Evolutionary conservation across 2,113 vertebrate genomes (phyloP).

Genomic region (Anhinga rufa): DNA sequence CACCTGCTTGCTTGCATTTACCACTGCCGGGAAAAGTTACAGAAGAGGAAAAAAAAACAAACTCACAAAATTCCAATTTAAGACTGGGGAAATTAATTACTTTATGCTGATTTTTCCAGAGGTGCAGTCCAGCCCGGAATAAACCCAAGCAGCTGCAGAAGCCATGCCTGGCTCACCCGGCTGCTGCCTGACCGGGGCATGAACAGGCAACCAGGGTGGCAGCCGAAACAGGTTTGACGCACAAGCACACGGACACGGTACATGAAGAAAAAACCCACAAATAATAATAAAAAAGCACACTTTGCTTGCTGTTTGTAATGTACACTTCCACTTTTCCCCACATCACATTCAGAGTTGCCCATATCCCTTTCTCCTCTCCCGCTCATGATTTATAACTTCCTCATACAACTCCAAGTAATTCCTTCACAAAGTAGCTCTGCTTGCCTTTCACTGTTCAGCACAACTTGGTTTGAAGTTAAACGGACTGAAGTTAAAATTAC

Average conservation of each 20-base stretch:
- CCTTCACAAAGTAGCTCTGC: background rate
- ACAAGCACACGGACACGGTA: background rate
- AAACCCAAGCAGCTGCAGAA: background rate
- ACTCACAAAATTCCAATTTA: background rate
- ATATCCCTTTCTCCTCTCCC: background rate
- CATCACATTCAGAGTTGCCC: background rate
- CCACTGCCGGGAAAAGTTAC: background rate
- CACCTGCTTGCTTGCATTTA: background rate
- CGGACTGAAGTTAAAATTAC: background rate
- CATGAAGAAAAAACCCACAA: background rate
- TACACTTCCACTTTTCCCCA: background rate
- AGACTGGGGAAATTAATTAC: background rate
- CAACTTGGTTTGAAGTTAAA: background rate
- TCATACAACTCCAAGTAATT: background rate
- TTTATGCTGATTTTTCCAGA: background rate
- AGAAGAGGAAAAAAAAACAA: background rate
- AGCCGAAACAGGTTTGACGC: background rate
- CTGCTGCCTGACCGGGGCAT: background rate
- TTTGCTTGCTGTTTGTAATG: background rate
- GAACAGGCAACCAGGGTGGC: accelerated
- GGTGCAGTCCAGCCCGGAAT: background rate
- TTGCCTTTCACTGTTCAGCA: background rate
- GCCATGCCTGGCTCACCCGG: background rate
- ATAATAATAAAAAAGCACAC: background rate
- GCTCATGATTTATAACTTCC: background rate